A percentile compares a stretch with the other conserved stretches of the same genome.
phyloP scores from a whole-genome alignment of 2,113 vertebrate species.

The Cephalopholis sonnerati region DNA sequence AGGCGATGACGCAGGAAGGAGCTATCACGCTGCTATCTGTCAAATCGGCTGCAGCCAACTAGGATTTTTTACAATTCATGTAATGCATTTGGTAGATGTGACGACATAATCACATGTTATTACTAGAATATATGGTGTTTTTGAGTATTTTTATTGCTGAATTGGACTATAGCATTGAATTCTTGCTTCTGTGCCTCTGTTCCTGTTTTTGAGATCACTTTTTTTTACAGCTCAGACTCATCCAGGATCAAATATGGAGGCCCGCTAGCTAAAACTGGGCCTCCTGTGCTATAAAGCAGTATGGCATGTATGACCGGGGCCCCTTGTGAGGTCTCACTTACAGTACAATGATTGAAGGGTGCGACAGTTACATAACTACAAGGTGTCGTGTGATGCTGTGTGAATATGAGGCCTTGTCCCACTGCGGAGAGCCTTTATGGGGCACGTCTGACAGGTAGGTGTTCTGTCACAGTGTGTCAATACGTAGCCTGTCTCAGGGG shows the following conservation, averaged over 20 bases:
- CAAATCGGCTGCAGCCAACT: conserved; percentile 19
- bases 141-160: neutral
- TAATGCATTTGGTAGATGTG: conserved; percentile 31
- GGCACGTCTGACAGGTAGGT: conserved; percentile 53
- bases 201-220: neutral
- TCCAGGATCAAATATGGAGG: conserved; percentile 28
- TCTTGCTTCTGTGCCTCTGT: neutral
- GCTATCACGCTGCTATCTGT: conserved; percentile 37
- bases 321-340: conserved; percentile 60
- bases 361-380: conserved; percentile 61
- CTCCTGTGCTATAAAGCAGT: conserved; percentile 21
- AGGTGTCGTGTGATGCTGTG: conserved; percentile 66
- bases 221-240: neutral
- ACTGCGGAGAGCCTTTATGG: conserved; percentile 35
- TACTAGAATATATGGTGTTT: neutral
- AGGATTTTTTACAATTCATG: conserved; percentile 15
- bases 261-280: conserved; percentile 1
- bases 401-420: conserved; percentile 71
- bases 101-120: neutral
- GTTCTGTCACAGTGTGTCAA: conserved; percentile 51
- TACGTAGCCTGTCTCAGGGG: conserved; percentile 30
- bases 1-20: conserved; percentile 45
- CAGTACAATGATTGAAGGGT: conserved; percentile 63
- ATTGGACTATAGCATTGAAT: neutral
- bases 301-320: conserved; percentile 8